Base-by-base conservation (phyloP, 2,113 vertebrate species). In the Gavialis gangeticus region DNA sequence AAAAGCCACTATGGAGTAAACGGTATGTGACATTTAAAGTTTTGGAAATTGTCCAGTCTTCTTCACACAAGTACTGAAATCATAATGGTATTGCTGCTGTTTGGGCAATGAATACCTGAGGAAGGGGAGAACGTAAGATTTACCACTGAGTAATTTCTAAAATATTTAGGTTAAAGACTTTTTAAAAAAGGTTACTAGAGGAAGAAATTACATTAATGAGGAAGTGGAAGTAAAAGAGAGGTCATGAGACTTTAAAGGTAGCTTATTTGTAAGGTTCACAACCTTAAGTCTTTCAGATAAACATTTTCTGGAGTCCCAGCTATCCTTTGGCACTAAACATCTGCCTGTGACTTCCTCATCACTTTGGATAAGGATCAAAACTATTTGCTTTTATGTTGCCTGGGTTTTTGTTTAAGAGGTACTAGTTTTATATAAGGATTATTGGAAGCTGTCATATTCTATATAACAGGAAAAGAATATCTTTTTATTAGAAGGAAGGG, bases 301-400 rank as follows among this genome's bases (percentile, higher is more conserved):
- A 93, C 93, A 2, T 86, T 89, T 90, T 80, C 28, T 87, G 54
- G 79, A 92, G 84, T 76, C 11, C 58, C 58, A 92, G 7, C n/a
- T 88, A 85, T 12, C 0, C 0, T 67, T 76, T 37, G 71, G 28
- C 56, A 90, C 69, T 24, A 25, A 93, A 91, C 86, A 93, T 30
- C 22, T 94, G 54, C n/a, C 75, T 71, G 22, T 28, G 63, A 27
- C 11, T 75, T 30, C 0, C 0, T 25, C 46, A 88, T 46, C 22
- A 64, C 67, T 75, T 83, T 87, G 79, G 30, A 85, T 21, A 81
- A 87, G 82, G 34, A 75, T 19, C 1, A 0, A 84, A 93, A 54
- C 64, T 94, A 19, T 87, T 92, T 87, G 89, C 82, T 91, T 91
- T 94, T 64, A 92, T 59, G 30, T 87, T 81, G 37, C 13, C 37